These are phyloP conservation scores for Ataeniobius toweri DNA, from an alignment of 2,797 vertebrate genomes.

Conservation along the genomic window DNA sequence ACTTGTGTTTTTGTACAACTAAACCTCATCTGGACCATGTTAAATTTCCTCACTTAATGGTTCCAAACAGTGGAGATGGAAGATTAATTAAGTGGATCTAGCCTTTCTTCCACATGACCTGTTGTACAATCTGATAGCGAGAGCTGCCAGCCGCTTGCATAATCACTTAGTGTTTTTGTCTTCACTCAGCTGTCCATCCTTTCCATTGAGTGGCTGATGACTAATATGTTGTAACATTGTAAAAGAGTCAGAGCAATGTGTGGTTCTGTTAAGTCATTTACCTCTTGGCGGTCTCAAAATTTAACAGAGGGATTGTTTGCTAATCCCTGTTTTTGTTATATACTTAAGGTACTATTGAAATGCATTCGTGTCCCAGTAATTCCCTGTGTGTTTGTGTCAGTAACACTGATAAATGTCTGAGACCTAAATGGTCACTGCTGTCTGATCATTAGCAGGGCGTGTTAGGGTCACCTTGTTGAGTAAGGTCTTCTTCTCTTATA, in stretches of 20 bases:
- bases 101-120: constrained; percentile 24
- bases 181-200: constrained; percentile 5
- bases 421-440: not conserved
- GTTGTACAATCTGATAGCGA: constrained; percentile 18
- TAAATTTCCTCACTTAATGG: not conserved
- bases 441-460: not conserved
- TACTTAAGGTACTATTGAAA: not conserved
- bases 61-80: not conserved
- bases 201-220: constrained; percentile 19
- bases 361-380: no score
- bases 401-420: not conserved
- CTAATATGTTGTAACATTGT: constrained; percentile 30
- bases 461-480: not conserved
- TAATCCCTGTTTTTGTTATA: not conserved
- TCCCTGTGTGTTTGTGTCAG: not conserved
- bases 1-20: not conserved
- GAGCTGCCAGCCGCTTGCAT: constrained; percentile 43
- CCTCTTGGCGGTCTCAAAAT: not conserved
- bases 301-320: not conserved
- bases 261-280: constrained; percentile 8
- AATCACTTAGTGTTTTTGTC: constrained; percentile 36
- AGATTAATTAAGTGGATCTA: constrained; percentile 4
- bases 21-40: not conserved
- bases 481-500: not conserved
- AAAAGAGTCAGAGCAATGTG: constrained; percentile 22